Percentiles rank a stretch among this genome's conserved stretches.
phyloP scores from a whole-genome alignment of 2,888 invertebrate species.

The Ichneumoninae sp. region DNA sequence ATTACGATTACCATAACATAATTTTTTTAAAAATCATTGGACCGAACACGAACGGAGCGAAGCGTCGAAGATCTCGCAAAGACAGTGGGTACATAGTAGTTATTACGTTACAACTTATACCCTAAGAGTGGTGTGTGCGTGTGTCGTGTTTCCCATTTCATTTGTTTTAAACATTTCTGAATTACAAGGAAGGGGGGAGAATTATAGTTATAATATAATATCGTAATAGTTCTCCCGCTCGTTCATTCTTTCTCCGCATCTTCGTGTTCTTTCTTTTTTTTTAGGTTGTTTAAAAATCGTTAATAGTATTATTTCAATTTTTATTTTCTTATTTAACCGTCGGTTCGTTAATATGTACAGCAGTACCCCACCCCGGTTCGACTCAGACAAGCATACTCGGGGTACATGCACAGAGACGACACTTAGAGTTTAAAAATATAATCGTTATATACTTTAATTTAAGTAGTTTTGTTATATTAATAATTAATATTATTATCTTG shows the following conservation, averaged over 20 bases:
- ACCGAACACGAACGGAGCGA: conserved; percentile 62
- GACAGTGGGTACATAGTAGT: conserved; percentile 71
- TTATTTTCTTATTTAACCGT: conserved; percentile 77
- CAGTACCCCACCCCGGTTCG: conserved; percentile 74
- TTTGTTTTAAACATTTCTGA: conserved; percentile 58
- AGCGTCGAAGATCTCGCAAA: conserved; percentile 77
- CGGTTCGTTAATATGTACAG: conserved; percentile 81
- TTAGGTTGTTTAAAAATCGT: conserved; percentile 68
- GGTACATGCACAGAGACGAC: conserved; percentile 83
- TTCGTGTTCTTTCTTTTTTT: conserved; percentile 54
- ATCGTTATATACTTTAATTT: conserved; percentile 83
- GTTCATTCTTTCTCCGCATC: conserved; percentile 44
- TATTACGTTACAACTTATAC: conserved; percentile 69
- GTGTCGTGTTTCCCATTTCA: conserved; percentile 66
- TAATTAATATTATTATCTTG: conserved; percentile 82
- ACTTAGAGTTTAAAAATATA: conserved; percentile 85
- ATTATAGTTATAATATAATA: conserved; percentile 62
- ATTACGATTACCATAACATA: background rate
- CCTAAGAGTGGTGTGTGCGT: conserved; percentile 75
- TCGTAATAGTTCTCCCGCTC: conserved; percentile 62
- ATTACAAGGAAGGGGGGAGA: conserved; percentile 71
- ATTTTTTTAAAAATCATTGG: background rate
- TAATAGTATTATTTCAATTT: conserved; percentile 71
- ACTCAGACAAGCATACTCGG: conserved; percentile 71
- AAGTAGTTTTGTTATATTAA: conserved; percentile 68